Conservation (phyloP, 2,888 invertebrate genomes). For the Drosophila hamatofila region DNA sequence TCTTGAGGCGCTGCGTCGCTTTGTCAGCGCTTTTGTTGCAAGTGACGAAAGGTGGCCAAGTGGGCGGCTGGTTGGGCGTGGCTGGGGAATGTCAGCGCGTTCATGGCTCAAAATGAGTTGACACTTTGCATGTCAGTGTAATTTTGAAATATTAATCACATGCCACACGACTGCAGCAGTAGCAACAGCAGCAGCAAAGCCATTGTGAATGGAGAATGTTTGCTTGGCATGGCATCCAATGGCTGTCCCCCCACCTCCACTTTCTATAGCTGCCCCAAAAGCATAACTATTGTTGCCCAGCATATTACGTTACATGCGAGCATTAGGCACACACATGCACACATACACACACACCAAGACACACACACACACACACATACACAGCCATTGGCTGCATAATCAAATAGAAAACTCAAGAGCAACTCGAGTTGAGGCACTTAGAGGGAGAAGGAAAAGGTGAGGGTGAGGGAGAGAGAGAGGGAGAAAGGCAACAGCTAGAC, state of each 20-base stretch:
- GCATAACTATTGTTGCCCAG: slow-evolving; percentile 67
- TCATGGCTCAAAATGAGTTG: slow-evolving; percentile 72
- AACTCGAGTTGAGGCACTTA: slow-evolving; percentile 5
- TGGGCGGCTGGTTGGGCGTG: slow-evolving; percentile 25
- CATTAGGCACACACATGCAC: slow-evolving; percentile 54
- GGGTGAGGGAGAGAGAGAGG: neutral
- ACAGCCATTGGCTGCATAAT: slow-evolving; percentile 65
- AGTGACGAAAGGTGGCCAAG: slow-evolving; percentile 54
- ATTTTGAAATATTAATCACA: slow-evolving; percentile 81
- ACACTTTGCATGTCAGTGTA: slow-evolving; percentile 81
- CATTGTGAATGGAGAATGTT: slow-evolving; percentile 52
- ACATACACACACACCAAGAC: slow-evolving; percentile 17
- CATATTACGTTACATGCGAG: slow-evolving; percentile 70
- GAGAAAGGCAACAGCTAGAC: neutral
- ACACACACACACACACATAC: slow-evolving; percentile 20
- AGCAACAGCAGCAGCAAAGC: slow-evolving; percentile 29
- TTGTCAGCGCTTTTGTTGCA: slow-evolving; percentile 67
- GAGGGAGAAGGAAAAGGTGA: neutral
- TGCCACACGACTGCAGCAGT: slow-evolving; percentile 62
- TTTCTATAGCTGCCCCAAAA: slow-evolving; percentile 13
- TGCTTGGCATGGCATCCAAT: slow-evolving; percentile 67
- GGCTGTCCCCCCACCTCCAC: neutral
- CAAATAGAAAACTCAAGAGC: slow-evolving; percentile 68
- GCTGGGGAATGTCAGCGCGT: slow-evolving; percentile 26
- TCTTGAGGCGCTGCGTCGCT: slow-evolving; percentile 48